Conservation (phyloP, 2,797 vertebrate genomes). For the Rhabdophis nuchalis region DNA sequence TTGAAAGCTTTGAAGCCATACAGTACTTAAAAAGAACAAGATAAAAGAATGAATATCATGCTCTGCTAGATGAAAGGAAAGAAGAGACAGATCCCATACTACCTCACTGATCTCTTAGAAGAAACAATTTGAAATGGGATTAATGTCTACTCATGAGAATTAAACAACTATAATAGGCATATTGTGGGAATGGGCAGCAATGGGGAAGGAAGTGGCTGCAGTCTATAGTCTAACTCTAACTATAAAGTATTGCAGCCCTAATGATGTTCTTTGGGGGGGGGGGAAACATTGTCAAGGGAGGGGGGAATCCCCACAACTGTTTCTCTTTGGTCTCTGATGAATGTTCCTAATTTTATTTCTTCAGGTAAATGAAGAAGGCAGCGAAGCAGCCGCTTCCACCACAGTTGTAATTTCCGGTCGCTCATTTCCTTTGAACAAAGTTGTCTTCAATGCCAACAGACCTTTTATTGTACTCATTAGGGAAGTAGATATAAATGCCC, state of each 20-base stretch:
- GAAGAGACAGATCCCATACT: background rate
- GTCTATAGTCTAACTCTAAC: background rate
- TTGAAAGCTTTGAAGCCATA: background rate
- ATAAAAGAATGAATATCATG: background rate
- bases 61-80: background rate
- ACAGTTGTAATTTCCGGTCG: constrained; percentile 76
- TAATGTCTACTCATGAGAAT: background rate
- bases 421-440: constrained; percentile 76
- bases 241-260: background rate
- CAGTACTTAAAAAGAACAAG: background rate
- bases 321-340: background rate
- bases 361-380: constrained; percentile 98
- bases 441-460: constrained; percentile 80
- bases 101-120: background rate
- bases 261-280: background rate
- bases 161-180: background rate
- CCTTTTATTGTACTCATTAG: constrained; percentile 92
- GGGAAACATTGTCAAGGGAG: background rate
- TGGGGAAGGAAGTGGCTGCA: background rate
- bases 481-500: constrained; percentile 83
- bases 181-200: background rate
- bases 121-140: background rate
- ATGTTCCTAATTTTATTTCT: constrained; percentile 18
- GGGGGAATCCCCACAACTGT: background rate
- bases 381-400: constrained; percentile 82